Evolutionary conservation across 2,888 invertebrate species (phyloP).

Genomic region (Hetaerina titia): DNA sequence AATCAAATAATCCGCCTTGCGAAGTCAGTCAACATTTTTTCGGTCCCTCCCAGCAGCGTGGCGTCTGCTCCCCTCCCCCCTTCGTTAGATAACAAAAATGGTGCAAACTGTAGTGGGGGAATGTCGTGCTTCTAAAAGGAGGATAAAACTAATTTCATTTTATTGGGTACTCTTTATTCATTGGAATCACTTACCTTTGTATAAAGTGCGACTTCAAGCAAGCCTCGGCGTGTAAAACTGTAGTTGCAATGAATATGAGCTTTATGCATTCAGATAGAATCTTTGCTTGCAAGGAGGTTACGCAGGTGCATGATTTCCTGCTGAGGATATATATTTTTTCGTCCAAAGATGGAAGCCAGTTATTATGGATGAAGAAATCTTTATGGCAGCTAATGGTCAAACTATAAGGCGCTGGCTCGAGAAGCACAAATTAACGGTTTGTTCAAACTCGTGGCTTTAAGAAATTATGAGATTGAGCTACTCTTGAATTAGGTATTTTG

Average conservation of each 20-base stretch:
- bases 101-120: neutral
- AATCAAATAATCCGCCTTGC: slow-evolving; percentile 64
- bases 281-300: neutral
- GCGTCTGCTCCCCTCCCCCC: neutral
- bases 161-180: neutral
- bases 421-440: slow-evolving; percentile 22
- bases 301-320: neutral
- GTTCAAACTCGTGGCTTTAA: neutral
- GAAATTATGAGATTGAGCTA: neutral
- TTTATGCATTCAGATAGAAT: neutral
- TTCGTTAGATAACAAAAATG: neutral
- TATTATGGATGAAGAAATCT: slow-evolving; percentile 8
- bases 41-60: neutral
- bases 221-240: too few species aligned
- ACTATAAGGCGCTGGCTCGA: neutral
- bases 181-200: neutral
- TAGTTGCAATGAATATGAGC: neutral
- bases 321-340: neutral
- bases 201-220: too few species aligned
- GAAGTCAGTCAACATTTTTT: neutral
- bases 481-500: neutral
- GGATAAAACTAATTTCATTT: neutral
- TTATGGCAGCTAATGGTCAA: slow-evolving; percentile 18
- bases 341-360: neutral
- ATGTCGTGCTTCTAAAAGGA: slow-evolving; percentile 28